Evolutionary conservation across 2,797 vertebrate genomes (phyloP).

Genomic region (Lacerta viridis): DNA sequence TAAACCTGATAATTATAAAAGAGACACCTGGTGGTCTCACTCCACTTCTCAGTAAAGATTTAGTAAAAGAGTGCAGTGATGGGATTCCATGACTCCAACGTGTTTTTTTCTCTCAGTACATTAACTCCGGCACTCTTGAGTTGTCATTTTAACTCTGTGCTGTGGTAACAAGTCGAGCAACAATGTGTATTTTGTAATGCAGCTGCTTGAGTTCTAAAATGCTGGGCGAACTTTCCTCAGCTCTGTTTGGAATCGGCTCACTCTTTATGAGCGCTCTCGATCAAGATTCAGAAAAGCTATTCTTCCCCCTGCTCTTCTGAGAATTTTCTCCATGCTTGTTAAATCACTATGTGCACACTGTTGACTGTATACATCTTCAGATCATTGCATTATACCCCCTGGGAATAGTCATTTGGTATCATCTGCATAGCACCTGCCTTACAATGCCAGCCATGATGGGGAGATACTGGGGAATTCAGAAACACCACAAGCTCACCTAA

Average conservation of each 20-base stretch:
- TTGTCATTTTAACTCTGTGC: not conserved
- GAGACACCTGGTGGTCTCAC: conserved; percentile 34
- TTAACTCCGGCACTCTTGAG: conserved; percentile 5
- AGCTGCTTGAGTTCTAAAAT: not conserved
- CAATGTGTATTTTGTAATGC: not conserved
- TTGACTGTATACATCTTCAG: not conserved
- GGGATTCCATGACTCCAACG: not conserved
- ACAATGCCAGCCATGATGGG: not conserved
- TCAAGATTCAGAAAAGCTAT: not conserved
- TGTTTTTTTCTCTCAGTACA: not conserved
- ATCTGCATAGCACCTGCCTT: not conserved
- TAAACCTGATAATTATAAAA: conserved; percentile 38
- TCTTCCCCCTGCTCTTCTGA: not conserved
- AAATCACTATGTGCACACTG: not conserved
- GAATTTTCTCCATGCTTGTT: not conserved
- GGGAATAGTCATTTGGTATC: not conserved
- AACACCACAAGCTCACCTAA: not conserved
- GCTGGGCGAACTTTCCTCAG: not conserved
- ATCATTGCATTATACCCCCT: not conserved
- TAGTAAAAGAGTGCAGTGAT: conserved; percentile 9
- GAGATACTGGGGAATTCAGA: not conserved
- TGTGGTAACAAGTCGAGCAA: not conserved
- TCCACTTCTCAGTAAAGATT: conserved; percentile 15
- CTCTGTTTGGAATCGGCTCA: not conserved
- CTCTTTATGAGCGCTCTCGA: not conserved